Evolutionary conservation across 2,888 invertebrate genomes (phyloP).

Genomic region (Hydroisotoma schaefferi): DNA sequence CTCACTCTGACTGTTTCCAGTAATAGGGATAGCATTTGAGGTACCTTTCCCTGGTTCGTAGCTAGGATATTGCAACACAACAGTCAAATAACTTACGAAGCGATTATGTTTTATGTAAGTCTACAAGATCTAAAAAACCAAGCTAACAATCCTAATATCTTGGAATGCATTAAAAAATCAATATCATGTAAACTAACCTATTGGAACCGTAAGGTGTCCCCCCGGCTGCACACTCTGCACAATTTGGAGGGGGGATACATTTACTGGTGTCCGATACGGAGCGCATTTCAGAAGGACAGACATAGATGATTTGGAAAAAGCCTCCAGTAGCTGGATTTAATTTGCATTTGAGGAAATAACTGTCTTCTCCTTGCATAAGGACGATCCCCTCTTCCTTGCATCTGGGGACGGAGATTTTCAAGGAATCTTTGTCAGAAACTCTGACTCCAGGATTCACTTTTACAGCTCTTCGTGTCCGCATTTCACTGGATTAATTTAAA

Average conservation of each 20-base stretch:
- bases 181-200: constrained; percentile 10
- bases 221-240: constrained; percentile 17
- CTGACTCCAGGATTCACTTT: too few species aligned
- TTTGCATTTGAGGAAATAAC: constrained; percentile 39
- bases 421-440: constrained; percentile 5
- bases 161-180: not conserved
- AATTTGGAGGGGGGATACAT: constrained; percentile 40
- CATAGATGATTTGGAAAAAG: constrained; percentile 36
- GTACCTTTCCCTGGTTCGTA: too few species aligned
- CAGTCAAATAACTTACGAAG: not conserved
- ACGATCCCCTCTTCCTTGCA: constrained; percentile 40
- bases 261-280: constrained; percentile 29
- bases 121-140: too few species aligned
- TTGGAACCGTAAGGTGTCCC: not conserved
- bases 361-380: constrained; percentile 38
- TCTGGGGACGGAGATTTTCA: constrained; percentile 27
- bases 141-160: too few species aligned
- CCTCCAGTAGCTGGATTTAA: constrained; percentile 26
- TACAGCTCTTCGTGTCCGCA: not conserved
- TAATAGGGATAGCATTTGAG: too few species aligned
- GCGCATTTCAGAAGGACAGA: constrained; percentile 30
- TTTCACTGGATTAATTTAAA: too few species aligned
- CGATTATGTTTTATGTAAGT: too few species aligned
- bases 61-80: too few species aligned
- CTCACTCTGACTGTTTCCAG: too few species aligned